Percentiles rank a stretch among this genome's conserved stretches.
phyloP scores from a whole-genome alignment of 2,113 vertebrate genomes.

The Nerophis ophidion region DNA sequence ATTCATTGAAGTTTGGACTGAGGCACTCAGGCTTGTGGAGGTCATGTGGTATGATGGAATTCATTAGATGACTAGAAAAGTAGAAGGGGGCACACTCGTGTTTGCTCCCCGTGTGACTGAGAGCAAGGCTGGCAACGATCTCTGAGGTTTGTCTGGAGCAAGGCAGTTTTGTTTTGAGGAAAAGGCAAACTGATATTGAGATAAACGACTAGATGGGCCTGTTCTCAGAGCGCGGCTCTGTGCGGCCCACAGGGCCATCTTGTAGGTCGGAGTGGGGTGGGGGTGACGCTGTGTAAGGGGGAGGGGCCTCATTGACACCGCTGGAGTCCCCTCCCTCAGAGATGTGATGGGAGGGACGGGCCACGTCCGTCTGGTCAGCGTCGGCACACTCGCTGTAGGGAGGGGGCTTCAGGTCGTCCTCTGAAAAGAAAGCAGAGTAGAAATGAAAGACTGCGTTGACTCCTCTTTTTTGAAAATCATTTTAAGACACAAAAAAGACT shows the following conservation, averaged over 20 bases:
- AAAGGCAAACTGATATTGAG: conserved; percentile 52
- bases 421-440: conserved; percentile 39
- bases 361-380: conserved; percentile 25
- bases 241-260: conserved; percentile 20
- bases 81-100: conserved; percentile 30
- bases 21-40: conserved; percentile 50
- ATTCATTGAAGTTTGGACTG: conserved; percentile 5
- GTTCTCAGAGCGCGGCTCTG: conserved; percentile 36
- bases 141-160: conserved; percentile 52
- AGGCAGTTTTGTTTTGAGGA: conserved; percentile 56
- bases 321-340: conserved; percentile 58
- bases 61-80: conserved; percentile 39
- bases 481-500: too few species aligned
- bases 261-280: conserved; percentile 18
- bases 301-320: conserved; percentile 71
- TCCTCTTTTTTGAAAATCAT: too few species aligned
- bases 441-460: neutral
- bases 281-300: conserved; percentile 70
- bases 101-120: conserved; percentile 41
- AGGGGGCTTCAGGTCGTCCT: conserved; percentile 78
- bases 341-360: conserved; percentile 44
- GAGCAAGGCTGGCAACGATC: conserved; percentile 55
- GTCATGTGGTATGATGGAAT: conserved; percentile 38
- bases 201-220: conserved; percentile 43
- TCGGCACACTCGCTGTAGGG: conserved; percentile 76